Percentiles rank a stretch among this genome's conserved stretches.
phyloP scores from a whole-genome alignment of 2,888 invertebrate genomes.

The Tipula vernalis region DNA sequence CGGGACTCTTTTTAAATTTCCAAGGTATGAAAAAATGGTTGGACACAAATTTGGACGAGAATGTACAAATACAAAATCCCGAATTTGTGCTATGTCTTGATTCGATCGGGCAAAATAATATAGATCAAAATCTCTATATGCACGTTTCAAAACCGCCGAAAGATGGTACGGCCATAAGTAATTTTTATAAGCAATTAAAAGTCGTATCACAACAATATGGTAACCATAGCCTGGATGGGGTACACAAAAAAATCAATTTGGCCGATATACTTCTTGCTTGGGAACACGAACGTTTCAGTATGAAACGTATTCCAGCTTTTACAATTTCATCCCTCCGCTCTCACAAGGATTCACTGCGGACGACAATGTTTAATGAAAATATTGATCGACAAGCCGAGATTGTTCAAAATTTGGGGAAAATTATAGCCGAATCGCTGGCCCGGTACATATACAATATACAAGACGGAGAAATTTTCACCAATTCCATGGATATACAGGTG shows the following conservation, averaged over 20 bases:
- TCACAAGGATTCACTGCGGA: slow-evolving; percentile 28
- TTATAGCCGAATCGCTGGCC: slow-evolving; percentile 73
- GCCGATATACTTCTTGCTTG: slow-evolving; percentile 85
- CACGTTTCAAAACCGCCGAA: slow-evolving; percentile 96
- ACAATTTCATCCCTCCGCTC: slow-evolving; percentile 63
- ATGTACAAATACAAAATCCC: slow-evolving; percentile 46
- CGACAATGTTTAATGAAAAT: slow-evolving; percentile 29
- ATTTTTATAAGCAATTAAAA: slow-evolving; percentile 52
- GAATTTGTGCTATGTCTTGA: slow-evolving; percentile 86
- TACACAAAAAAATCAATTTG: slow-evolving; percentile 93
- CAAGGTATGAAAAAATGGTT: slow-evolving; percentile 94
- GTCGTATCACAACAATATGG: slow-evolving; percentile 39
- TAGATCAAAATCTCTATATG: slow-evolving; percentile 45
- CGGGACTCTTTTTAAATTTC: slow-evolving; percentile 82
- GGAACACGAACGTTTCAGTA: slow-evolving; percentile 96
- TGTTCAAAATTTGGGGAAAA: slow-evolving; percentile 46
- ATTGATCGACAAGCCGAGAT: slow-evolving; percentile 17
- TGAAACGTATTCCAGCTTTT: slow-evolving; percentile 80
- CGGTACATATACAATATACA: slow-evolving; percentile 66
- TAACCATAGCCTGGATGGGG: slow-evolving; percentile 46
- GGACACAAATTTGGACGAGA: slow-evolving; percentile 76
- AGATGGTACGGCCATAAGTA: slow-evolving; percentile 62
- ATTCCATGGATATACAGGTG: slow-evolving; percentile 51
- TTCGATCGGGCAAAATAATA: slow-evolving; percentile 44
- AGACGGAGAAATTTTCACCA: slow-evolving; percentile 52